phyloP scores from a whole-genome alignment of 64 coral and sea anemone genomes.

The Stichodactyla mertensii region DNA sequence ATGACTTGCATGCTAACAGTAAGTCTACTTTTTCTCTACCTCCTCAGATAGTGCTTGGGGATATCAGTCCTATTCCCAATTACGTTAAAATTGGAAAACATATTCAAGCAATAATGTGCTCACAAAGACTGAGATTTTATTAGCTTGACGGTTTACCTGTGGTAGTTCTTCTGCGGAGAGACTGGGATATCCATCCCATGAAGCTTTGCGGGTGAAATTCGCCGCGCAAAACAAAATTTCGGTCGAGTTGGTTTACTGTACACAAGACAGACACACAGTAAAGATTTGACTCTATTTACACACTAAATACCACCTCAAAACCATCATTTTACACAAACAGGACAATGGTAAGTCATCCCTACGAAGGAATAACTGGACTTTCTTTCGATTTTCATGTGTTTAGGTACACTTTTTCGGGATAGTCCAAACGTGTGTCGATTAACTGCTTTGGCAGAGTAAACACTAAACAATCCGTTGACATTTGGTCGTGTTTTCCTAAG shows the following conservation, averaged over 20 bases:
- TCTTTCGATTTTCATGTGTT: neutral
- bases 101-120: too few species aligned
- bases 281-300: conserved; percentile 7
- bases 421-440: conserved; percentile 4
- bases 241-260: neutral
- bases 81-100: too few species aligned
- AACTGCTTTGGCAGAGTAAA: neutral
- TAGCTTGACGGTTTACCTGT: neutral
- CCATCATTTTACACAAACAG: neutral
- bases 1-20: too few species aligned
- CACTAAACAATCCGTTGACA: neutral
- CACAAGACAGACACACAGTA: neutral
- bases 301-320: neutral
- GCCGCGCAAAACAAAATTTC: conserved; percentile 17
- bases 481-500: conserved; percentile 8
- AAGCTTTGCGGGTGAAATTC: conserved; percentile 5
- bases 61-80: too few species aligned
- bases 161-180: neutral
- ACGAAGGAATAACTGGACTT: neutral
- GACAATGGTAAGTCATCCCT: conserved; percentile 9
- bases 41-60: too few species aligned
- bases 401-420: neutral
- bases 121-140: neutral
- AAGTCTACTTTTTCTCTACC: too few species aligned
- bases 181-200: neutral